Percentiles rank a stretch among this genome's conserved stretches.
Evolutionary conservation across 2,113 vertebrate genomes (phyloP).

Genomic region (Campylorhamphus procurvoides): DNA sequence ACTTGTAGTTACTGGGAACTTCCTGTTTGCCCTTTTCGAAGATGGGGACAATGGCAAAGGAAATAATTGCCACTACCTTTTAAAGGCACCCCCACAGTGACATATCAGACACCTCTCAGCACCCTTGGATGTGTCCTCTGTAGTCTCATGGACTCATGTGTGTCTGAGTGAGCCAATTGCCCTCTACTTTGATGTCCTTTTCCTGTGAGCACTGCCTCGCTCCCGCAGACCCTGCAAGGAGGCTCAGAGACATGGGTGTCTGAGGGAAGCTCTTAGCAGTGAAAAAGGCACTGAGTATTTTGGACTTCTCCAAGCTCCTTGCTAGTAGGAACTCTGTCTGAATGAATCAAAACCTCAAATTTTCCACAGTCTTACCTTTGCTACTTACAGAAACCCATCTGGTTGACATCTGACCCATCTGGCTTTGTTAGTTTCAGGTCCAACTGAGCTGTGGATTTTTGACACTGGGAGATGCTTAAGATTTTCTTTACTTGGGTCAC

Average conservation of each 20-base stretch:
- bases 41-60: neutral
- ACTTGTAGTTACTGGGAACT: neutral
- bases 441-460: neutral
- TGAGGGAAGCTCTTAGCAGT: neutral
- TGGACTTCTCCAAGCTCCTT: neutral
- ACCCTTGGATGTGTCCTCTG: accelerated
- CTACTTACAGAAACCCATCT: neutral
- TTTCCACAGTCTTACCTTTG: neutral
- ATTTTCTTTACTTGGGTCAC: neutral
- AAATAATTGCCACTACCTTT: neutral
- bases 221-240: neutral
- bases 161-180: neutral
- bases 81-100: neutral
- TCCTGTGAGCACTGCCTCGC: neutral
- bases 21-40: neutral
- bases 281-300: neutral
- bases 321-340: neutral
- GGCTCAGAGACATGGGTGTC: neutral
- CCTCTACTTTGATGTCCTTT: neutral
- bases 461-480: neutral
- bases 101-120: neutral
- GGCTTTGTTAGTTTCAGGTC: neutral
- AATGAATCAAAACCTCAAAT: neutral
- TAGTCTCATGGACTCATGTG: neutral
- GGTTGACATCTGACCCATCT: too few relatives aligned